Base-by-base conservation (phyloP, 1,140 invertebrate genomes). In the Stegodyphus mimosarum region DNA sequence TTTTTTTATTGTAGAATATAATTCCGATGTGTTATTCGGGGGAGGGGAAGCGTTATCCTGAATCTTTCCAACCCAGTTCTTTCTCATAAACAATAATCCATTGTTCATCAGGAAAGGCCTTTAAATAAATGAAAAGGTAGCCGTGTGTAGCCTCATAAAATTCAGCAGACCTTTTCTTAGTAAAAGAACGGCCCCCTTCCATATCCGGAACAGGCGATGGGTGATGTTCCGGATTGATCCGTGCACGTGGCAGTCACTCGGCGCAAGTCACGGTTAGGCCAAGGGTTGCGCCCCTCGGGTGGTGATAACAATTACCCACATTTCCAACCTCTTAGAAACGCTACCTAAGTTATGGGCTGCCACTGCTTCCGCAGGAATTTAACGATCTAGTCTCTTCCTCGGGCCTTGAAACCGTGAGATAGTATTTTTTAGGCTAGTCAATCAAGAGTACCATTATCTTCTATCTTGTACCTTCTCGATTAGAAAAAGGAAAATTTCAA, bases 221-320 rank as follows among this genome's bases (percentile, higher is more conserved):
- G 15, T 60, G 15, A 60, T 15, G 55, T 11, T 11, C 15, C 9
- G 55, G 15, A 60, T 2, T 60, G 55, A 15, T 15, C 60, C 11
- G 3, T 48, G 48, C 76, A 78, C 76, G 76, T 78, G 76, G 18
- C 76, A 63, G n/a, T 53, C 66, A 17, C 17, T 50, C 63, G 63
- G 76, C 33, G n/a, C 52, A n/a, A 69, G 64, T 78, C 76, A 78
- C 76, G 76, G 52, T 9, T 60, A 33, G 76, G 76, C 69, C 76
- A 78, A 53, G 48, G 76, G 63, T 78, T 53, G 66, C 15, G 52
- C 11, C 53, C n/a, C 55, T 60, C 76, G 67, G 64, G 76, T 78
- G 64, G 76, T 11, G 60, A 10, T 33, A 78, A 67, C 49, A 7
- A 69, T 69, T 78, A 78, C 50, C 50, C 13, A 15, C 75, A 15